A percentile compares a stretch with the other conserved stretches of the same genome.
Evolutionary conservation across 2,113 vertebrate species (phyloP).

Genomic region (Sylvia atricapilla): DNA sequence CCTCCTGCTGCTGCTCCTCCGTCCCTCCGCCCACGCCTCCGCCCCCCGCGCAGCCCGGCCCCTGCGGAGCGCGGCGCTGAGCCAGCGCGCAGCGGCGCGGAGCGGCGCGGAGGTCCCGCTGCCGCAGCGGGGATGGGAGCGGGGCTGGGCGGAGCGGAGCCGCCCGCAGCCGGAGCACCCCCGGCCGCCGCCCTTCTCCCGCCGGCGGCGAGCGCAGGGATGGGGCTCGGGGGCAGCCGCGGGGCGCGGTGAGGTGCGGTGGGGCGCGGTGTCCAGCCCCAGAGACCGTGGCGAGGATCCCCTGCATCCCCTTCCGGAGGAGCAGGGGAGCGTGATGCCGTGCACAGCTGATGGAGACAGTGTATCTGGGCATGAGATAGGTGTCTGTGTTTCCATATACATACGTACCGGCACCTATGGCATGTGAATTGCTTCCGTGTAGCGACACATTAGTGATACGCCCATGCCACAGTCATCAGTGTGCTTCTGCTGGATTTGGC

Average conservation of each 20-base stretch:
- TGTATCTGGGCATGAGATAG: fast-evolving
- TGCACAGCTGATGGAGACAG: neutral
- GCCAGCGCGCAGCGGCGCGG: conserved; percentile 38
- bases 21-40: neutral
- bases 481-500: too few relatives aligned
- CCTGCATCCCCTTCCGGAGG: neutral
- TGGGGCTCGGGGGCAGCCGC: neutral
- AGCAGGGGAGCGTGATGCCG: neutral
- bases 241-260: neutral
- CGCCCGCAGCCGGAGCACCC: neutral
- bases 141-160: neutral
- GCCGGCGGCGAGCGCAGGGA: neutral
- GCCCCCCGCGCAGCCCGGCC: conserved; percentile 13
- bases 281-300: neutral
- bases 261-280: neutral
- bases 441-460: fast-evolving
- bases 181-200: neutral
- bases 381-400: fast-evolving
- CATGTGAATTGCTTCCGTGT: fast-evolving
- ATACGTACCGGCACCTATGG: fast-evolving
- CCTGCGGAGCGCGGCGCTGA: conserved; percentile 57
- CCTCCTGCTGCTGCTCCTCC: neutral
- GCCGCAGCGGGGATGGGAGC: neutral
- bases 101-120: conserved; percentile 8
- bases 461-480: fast-evolving